Conservation (phyloP, 2,113 vertebrate species). For the Columba livia region DNA sequence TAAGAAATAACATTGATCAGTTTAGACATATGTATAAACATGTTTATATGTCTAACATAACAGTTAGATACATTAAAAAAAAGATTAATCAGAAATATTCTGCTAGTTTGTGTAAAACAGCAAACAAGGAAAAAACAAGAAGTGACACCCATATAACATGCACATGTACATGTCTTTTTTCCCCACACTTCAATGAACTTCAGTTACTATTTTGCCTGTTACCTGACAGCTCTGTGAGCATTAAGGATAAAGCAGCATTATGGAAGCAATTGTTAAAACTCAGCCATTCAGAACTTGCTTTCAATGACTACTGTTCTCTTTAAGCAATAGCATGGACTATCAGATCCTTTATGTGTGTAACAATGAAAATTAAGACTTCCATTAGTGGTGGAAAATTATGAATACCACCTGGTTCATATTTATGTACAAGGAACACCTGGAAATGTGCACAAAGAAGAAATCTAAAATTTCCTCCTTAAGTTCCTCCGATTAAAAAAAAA, state of each 20-base stretch:
- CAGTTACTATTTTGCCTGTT: background rate
- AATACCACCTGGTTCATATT: background rate
- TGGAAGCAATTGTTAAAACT: background rate
- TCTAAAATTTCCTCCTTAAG: background rate
- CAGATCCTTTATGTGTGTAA: background rate
- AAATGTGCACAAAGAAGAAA: background rate
- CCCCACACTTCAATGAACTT: background rate
- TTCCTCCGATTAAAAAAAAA: background rate
- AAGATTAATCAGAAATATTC: background rate
- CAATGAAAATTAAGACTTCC: background rate
- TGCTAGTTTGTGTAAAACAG: background rate
- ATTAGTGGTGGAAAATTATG: background rate
- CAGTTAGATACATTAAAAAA: background rate
- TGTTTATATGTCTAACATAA: fast-evolving
- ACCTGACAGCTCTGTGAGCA: background rate
- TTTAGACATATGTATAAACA: background rate
- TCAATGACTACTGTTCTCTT: background rate
- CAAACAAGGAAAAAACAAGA: background rate
- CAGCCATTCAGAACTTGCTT: background rate
- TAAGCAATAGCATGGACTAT: background rate
- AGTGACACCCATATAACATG: background rate
- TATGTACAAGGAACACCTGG: background rate
- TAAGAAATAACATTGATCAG: background rate
- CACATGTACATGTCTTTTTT: background rate
- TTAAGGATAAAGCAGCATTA: background rate